phyloP scores from a whole-genome alignment of 2,797 vertebrate genomes.

The Phoxinus dragarum region DNA sequence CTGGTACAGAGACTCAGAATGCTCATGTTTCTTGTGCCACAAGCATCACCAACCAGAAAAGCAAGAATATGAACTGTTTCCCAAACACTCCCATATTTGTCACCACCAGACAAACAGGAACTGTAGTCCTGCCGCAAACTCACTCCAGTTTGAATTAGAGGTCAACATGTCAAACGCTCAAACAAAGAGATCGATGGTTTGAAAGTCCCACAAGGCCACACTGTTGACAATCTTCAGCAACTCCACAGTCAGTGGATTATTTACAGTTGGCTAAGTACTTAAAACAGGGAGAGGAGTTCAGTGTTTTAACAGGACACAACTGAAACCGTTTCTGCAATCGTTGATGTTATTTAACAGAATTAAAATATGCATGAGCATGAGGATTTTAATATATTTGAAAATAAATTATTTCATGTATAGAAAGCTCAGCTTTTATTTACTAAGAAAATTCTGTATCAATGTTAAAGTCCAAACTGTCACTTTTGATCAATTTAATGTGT shows the following conservation, averaged over 20 bases:
- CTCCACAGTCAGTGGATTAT: background rate
- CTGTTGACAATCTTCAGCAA: background rate
- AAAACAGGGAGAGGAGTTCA: background rate
- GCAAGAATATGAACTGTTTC: background rate
- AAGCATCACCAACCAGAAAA: background rate
- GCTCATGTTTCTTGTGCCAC: background rate
- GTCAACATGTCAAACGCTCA: background rate
- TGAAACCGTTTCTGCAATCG: background rate
- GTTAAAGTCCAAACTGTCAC: background rate
- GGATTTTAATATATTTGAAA: background rate
- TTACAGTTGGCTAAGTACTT: background rate
- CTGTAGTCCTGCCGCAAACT: background rate
- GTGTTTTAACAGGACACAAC: background rate
- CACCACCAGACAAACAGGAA: background rate
- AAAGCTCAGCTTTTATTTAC: background rate
- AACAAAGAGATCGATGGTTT: conserved; percentile 1
- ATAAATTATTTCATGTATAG: too few species aligned
- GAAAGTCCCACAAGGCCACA: background rate
- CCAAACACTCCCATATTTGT: background rate
- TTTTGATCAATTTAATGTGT: background rate
- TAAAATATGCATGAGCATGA: background rate
- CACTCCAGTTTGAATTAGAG: background rate
- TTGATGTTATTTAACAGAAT: background rate
- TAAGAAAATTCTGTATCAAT: background rate
- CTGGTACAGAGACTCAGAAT: background rate